A percentile compares a stretch with the other conserved stretches of the same genome.
These are phyloP conservation scores for Epinephelus coioides DNA, from an alignment of 2,797 vertebrate genomes.

Conservation along the genomic window DNA sequence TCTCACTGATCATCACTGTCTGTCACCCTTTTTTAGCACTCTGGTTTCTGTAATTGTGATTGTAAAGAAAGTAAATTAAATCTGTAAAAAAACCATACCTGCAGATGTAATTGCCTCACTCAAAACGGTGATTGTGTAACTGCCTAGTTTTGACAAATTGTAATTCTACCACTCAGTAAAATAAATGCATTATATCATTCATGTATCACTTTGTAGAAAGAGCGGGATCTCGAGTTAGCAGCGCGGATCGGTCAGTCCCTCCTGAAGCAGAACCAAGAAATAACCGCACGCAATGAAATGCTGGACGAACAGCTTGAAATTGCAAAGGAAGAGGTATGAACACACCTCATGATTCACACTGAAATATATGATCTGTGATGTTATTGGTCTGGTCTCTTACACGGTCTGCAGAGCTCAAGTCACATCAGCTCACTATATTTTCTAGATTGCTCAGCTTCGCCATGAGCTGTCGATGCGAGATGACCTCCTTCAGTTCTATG, in stretches of 20 bases:
- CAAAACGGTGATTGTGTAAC: too few species aligned
- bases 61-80: neutral
- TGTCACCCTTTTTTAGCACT: slow-evolving; percentile 11
- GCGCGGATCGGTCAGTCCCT: slow-evolving; percentile 92
- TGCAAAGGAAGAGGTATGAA: slow-evolving; percentile 90
- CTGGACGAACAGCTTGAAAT: slow-evolving; percentile 91
- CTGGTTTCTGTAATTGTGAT: neutral
- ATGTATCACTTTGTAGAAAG: slow-evolving; percentile 85
- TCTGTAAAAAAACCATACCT: neutral
- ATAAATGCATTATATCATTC: neutral
- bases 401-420: slow-evolving; percentile 1
- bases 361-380: neutral
- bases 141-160: neutral
- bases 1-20: slow-evolving; percentile 30
- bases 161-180: neutral
- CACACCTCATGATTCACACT: neutral
- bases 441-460: slow-evolving; percentile 92
- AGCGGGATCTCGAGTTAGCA: slow-evolving; percentile 91
- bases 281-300: slow-evolving; percentile 88
- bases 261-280: slow-evolving; percentile 91
- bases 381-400: neutral
- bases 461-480: slow-evolving; percentile 93
- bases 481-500: slow-evolving; percentile 93
- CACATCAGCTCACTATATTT: neutral
- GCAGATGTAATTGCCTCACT: too few species aligned